A percentile compares a stretch with the other conserved stretches of the same genome.
These are phyloP conservation scores for Aegotheles bennettii DNA, from an alignment of 2,113 vertebrate species.

Conservation along the genomic window DNA sequence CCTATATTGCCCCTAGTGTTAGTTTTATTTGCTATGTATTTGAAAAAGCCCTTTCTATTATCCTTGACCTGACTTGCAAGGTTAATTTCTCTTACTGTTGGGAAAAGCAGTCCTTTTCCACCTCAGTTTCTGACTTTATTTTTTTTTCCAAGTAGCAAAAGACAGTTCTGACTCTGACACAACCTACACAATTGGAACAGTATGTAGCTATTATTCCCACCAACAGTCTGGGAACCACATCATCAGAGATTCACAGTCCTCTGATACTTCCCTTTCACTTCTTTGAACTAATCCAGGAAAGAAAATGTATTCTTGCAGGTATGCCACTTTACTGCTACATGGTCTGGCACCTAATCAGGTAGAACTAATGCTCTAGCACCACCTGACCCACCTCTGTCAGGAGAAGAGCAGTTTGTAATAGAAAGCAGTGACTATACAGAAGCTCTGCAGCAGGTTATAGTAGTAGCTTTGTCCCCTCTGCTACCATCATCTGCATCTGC, in stretches of 20 bases:
- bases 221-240: background rate
- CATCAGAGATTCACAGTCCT: background rate
- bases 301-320: background rate
- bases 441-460: background rate
- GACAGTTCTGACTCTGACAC: background rate
- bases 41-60: too few species aligned
- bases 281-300: background rate
- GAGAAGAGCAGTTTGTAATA: background rate
- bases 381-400: background rate
- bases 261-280: background rate
- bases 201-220: background rate
- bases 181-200: background rate
- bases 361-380: background rate
- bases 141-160: background rate
- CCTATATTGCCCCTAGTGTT: too few species aligned
- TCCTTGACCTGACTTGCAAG: too few species aligned
- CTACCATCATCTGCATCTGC: background rate
- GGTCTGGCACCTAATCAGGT: background rate
- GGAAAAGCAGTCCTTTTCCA: background rate
- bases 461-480: background rate
- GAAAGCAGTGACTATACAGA: background rate
- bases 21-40: too few species aligned
- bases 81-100: background rate
- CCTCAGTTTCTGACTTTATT: background rate
- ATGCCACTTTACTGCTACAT: background rate